Evolutionary conservation across 2,888 invertebrate species (phyloP), one percentile per base, ranked within the genome.

Genomic region (Agapetus fuscipes): DNA sequence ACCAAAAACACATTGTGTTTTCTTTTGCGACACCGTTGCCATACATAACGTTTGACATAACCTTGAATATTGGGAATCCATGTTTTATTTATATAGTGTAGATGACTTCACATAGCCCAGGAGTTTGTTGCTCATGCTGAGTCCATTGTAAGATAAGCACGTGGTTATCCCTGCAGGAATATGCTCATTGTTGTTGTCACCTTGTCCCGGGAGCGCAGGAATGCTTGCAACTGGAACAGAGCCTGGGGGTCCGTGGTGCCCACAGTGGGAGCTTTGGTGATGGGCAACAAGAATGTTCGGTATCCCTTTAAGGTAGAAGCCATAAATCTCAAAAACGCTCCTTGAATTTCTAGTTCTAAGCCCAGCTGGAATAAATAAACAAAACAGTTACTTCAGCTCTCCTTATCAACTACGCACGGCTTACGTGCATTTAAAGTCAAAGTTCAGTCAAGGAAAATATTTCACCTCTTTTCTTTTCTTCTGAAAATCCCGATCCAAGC

Each of bases 281-380:
- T 94, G 2, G 96, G 96, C 51, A 90, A 76, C 44, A 97, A 72
- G 60, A 78, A 91, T 39, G 79, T 72, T 37, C 89, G 75, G 61
- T 96, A 97, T 0, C 94, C 95, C 57, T 87, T 88, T 46, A 97
- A 62, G 41, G 94, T 84, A 30, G 83, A 76, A 9, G 91, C 90
- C 86, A 93, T 97, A 58, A 95, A 98, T 37, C 90, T 79, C 17
- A 98, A 71, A 61, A 97, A 98, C 3, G 94, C 91, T 61, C 98
- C 97, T 66, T 97, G 96, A 47, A 98, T 96, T 61, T 89, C 85
- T 51, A 91, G 69, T 59, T 97, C 97, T 54, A 94, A 67, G 12
- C 80, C 77, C 71, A 88, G 82, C 79, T 90, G 56, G 4, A 66
- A 61, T 51, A 39, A n/a, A n/a, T 39, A 30, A 41, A 43, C 24